Evolutionary conservation across 2,113 vertebrate genomes (phyloP), one percentile per base, ranked within the genome.

Genomic region (Cheilinus undulatus): DNA sequence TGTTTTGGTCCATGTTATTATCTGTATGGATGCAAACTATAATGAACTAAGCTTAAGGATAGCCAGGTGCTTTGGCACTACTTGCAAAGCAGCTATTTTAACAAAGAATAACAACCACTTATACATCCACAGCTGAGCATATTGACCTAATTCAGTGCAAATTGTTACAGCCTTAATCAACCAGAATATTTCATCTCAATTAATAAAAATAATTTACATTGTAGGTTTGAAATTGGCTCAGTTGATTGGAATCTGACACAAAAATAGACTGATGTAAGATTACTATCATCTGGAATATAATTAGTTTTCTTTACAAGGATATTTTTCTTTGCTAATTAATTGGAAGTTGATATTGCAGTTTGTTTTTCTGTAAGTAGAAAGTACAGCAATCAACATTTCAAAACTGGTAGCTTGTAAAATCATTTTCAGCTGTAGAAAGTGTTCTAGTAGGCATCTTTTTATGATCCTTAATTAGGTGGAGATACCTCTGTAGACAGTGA

Each of bases 1-100:
- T 30, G 10, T 15, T 51, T 54, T 19, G 14, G 40, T 42, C 14
- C 14, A 40, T 17, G 15, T 42, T 42, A 19, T 40, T 42, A 17
- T 42, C 36, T 15, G 3, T 17, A 42, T 4, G 40, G 40, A 46
- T 57, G 28, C 30, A 38, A 32, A 49, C 9, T 36, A 36, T 57
- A 51, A 46, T 54, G 63, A 69, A 28, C 13, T 38, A 27, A 15
- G 19, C 49, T 34, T 6, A 63, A 62, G 15, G 17, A 32, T 38
- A 49, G 38, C 12, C 4, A 51, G 4, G n/a, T 54, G 5, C 13
- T 23, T 14, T 32, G 2, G 14, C 26, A 5, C 19, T 23, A 13
- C 38, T 36, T 20, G 17, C 10, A 12, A 7, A 20, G 22, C 14
- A 51, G 11, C 7, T 15, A 9, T 49, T 30, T 20, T 74, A 32